These are phyloP conservation scores for Aegithalos caudatus DNA, from an alignment of 2,113 vertebrate genomes.

Conservation along the genomic window DNA sequence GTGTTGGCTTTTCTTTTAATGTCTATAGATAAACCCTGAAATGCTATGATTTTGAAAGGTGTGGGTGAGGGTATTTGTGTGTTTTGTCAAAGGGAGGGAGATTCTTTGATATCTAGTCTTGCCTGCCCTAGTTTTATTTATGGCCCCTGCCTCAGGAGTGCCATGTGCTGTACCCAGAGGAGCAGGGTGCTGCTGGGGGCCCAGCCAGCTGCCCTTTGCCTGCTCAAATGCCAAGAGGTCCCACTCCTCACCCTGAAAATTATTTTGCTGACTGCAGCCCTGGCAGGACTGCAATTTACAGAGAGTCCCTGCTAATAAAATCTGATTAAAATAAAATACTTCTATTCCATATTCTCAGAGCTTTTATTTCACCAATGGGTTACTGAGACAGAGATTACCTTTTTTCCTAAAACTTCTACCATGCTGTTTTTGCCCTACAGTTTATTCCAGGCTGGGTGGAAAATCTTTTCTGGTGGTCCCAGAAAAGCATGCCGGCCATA, in stretches of 20 bases:
- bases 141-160: background rate
- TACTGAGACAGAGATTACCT: background rate
- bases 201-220: background rate
- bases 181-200: background rate
- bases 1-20: background rate
- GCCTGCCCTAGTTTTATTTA: conserved; percentile 1
- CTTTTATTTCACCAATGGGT: background rate
- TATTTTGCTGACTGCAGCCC: background rate
- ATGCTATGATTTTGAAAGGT: background rate
- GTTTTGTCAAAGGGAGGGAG: background rate
- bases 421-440: background rate
- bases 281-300: background rate
- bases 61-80: background rate
- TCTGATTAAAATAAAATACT: background rate
- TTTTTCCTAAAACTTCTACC: background rate
- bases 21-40: background rate
- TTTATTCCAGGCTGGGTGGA: background rate
- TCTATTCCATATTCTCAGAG: background rate
- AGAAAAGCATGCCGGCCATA: background rate
- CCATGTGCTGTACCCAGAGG: accelerated
- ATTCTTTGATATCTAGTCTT: background rate
- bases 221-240: background rate
- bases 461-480: background rate
- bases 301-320: background rate
- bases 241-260: background rate